Base-by-base conservation (phyloP, 2,113 vertebrate genomes). In the Salvelinus alpinus region DNA sequence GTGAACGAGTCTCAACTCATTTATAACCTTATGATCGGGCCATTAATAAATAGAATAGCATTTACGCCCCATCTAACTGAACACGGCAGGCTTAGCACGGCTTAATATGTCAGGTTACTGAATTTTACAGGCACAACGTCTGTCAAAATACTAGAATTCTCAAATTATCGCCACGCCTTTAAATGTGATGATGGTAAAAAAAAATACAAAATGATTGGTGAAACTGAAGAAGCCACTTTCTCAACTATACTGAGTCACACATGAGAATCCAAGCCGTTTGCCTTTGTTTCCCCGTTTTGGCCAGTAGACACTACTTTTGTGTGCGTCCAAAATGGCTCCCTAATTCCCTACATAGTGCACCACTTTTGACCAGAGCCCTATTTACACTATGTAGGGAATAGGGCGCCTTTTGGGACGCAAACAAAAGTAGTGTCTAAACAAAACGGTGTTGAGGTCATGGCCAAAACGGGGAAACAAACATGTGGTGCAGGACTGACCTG, bases 11-110 rank as follows among this genome's bases (percentile, higher is more conserved):
- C 93, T 89, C 91, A 91, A 91, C 92, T 93, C 91, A 94, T 95
- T 94, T 96, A 93, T 91, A 92, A 94, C 92, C 91, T 92, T 93
- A 92, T 94, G 93, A 95, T 94, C 95, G 93, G 89, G 88, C 90
- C 93, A 82, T 87, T 94, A 95, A 95, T 94, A 92, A 94, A 94
- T 90, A 91, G 88, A 88, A 89, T 87, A 71, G 82, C 92, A 91
- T 92, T 93, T 90, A 92, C 91, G 87, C 88, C 8, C 38, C 38
- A 44, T 11, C 38, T 44, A 44, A 44, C 38, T 11, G 95, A 95
- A 94, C 27, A 34, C 65, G 29, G 68, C 48, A 3, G 48, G 78
- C 60, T 69, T 5, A 8, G 34, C 64, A 44, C 16, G 74, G 73
- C 9, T 48, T 62, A 71, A n/a, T 60, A 65, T 71, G 68, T 79